Conservation (phyloP, 2,888 invertebrate genomes). For the Cloeon dipterum region DNA sequence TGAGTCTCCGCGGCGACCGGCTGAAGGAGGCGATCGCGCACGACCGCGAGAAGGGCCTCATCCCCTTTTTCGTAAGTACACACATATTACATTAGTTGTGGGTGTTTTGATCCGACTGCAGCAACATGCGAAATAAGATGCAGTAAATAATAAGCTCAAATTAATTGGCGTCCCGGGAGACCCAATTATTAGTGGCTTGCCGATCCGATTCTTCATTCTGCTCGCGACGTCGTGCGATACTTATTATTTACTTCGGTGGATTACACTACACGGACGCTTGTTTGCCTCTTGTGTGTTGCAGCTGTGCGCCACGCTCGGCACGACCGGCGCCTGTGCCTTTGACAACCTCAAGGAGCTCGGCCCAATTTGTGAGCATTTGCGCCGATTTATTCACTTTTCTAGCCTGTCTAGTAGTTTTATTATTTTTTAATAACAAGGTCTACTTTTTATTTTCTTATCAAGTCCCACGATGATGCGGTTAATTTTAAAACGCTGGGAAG, state of each 20-base stretch:
- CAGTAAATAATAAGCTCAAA: neutral
- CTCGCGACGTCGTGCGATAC: no score
- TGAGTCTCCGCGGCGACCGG: conserved; percentile 61
- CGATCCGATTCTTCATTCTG: conserved; percentile 2
- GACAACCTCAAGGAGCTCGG: conserved; percentile 55
- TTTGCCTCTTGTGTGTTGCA: no score
- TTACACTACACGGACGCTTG: no score
- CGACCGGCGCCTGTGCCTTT: conserved; percentile 92
- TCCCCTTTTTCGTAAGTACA: conserved; percentile 73
- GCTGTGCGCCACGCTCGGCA: conserved; percentile 89
- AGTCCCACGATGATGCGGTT: no score
- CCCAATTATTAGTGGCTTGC: conserved; percentile 8
- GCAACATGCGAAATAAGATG: neutral
- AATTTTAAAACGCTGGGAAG: no score
- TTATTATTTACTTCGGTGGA: no score
- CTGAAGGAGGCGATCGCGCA: conserved; percentile 54
- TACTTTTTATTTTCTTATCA: no score
- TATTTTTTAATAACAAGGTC: no score
- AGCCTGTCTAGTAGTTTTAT: no score
- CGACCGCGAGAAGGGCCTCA: conserved; percentile 61
- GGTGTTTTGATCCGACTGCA: no score
- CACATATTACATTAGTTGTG: neutral
- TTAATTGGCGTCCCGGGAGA: neutral
- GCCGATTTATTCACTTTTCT: neutral
- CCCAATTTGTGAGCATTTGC: conserved; percentile 29